phyloP scores from a whole-genome alignment of 2,113 vertebrate genomes.

The Rhineura floridana region DNA sequence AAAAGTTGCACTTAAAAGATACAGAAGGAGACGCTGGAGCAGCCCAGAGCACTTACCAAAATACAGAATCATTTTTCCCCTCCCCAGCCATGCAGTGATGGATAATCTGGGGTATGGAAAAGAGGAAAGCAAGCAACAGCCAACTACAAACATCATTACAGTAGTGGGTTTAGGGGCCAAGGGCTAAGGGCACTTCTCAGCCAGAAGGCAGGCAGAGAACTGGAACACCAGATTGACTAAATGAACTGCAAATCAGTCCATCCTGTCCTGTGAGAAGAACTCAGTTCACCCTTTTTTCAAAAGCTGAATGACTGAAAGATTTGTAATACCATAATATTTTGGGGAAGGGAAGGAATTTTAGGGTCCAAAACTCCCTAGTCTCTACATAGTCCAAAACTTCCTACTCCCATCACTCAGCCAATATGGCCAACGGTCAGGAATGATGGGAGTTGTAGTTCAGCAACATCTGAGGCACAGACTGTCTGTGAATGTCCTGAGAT shows the following conservation, averaged over 20 bases:
- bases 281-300: neutral
- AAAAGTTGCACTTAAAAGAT: neutral
- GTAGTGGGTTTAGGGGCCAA: neutral
- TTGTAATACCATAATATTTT: neutral
- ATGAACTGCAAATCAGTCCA: neutral
- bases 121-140: neutral
- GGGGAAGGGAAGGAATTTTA: neutral
- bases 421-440: neutral
- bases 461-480: neutral
- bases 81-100: neutral
- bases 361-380: too few relatives aligned
- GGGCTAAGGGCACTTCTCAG: neutral
- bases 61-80: too few relatives aligned
- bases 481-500: neutral
- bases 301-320: neutral
- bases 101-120: neutral
- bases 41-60: neutral
- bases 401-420: neutral
- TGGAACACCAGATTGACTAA: too few relatives aligned
- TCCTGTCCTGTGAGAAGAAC: neutral
- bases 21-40: neutral
- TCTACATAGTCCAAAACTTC: too few relatives aligned
- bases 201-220: neutral
- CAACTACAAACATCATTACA: neutral
- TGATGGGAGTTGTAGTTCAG: neutral